Evolutionary conservation across 2,888 invertebrate genomes (phyloP).

Genomic region (Ectropis crepuscularia): DNA sequence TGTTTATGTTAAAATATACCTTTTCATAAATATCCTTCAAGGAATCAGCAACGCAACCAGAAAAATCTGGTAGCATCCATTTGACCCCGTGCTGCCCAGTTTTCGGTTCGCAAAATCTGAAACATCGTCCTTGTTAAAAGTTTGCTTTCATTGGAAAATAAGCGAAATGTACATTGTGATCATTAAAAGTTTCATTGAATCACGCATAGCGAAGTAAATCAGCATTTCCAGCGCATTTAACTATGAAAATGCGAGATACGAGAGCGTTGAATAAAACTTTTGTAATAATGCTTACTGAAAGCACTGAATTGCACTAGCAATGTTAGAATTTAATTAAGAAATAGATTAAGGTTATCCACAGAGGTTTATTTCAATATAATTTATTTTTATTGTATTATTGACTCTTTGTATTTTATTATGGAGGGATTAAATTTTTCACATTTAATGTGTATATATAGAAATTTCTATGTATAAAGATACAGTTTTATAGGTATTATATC

Average conservation of each 20-base stretch:
- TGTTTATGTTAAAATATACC: conserved; percentile 64
- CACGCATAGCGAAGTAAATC: background rate
- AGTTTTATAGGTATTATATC: no score
- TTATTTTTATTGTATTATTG: no score
- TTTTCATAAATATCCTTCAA: conserved; percentile 86
- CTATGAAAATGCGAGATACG: background rate
- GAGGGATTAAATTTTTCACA: no score
- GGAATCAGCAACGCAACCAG: conserved; percentile 88
- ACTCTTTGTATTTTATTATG: no score
- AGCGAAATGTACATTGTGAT: conserved; percentile 10
- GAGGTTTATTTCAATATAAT: no score
- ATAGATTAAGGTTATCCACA: no score
- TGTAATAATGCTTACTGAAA: conserved; percentile 5
- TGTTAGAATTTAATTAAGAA: background rate
- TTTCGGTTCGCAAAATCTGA: conserved; percentile 78
- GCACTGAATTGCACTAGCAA: conserved; percentile 1
- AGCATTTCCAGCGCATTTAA: conserved; percentile 2
- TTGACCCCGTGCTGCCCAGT: conserved; percentile 85
- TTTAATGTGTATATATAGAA: no score
- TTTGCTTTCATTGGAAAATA: conserved; percentile 10
- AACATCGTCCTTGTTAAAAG: conserved; percentile 36
- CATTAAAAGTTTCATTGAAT: conserved; percentile 17
- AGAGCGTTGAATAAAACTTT: conserved; percentile 3
- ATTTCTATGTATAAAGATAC: no score
- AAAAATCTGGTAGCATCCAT: conserved; percentile 92